Evolutionary conservation across 23 tunicate species (phyloP), one percentile per base, ranked within the genome.

Genomic region (Clavelina lepadiformis): DNA sequence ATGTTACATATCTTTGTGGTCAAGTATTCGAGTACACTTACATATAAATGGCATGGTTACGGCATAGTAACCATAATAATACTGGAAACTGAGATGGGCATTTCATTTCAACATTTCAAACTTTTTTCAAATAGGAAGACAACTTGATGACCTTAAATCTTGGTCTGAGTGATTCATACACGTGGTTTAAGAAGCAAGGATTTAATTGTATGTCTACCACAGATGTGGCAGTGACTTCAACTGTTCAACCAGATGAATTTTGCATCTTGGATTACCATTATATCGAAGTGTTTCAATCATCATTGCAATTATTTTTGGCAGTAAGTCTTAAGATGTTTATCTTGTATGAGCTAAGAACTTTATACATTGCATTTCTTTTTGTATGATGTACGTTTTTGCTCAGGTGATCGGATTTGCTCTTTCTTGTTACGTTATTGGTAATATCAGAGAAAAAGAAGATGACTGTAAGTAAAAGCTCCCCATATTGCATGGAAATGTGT

Each of bases 261-360:
- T 84, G 93, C 41, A 31, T 52, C 1, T 34, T 69, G 49, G 79
- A 73, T 33, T 86, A 23, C 67, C 75, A 77, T n/a, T 79, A 86
- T 49, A 72, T 86, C 36, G 95, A 86, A 64, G 55, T 77, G 5
- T 53, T 71, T 35, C 95, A 86, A 59, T 56, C 95, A 0, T 64
- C 59, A 24, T 57, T 86, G 3, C 95, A 83, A 59, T n/a, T 83
- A 24, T 33, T 75, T 23, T 54, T 83, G 19, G 56, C 91, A 49
- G 91, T 83, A 73, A 82, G 76, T n/a, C n/a, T n/a, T n/a, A n/a
- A n/a, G n/a, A n/a, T n/a, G n/a, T n/a, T n/a, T n/a, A n/a, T n/a
- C n/a, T n/a, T n/a, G n/a, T n/a, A n/a, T n/a, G n/a, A n/a, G n/a
- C n/a, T n/a, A n/a, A n/a, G n/a, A n/a, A n/a, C n/a, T n/a, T n/a